Evolutionary conservation across 2,797 vertebrate species (phyloP), one percentile per base, ranked within the genome.

Genomic region (Podarcis lilfordi): DNA sequence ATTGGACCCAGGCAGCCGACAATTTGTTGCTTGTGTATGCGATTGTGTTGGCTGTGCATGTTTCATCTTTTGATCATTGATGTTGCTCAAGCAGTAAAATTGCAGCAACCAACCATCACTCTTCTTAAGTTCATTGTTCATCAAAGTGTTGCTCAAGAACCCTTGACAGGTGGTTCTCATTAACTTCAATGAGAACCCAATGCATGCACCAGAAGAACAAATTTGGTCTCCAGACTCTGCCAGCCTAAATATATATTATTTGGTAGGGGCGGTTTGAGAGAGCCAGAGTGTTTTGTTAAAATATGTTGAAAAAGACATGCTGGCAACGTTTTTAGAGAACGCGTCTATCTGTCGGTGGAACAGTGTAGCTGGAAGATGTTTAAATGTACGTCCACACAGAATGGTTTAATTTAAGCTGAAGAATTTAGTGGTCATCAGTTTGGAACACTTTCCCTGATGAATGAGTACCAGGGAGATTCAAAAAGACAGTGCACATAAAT

Each of bases 321-420:
- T 9, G 13, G 77, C 75, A 93, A 32, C 23, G 50, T 86, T 83
- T 94, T 90, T 84, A 83, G 8, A 80, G 92, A 92, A 66, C 82
- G 55, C 90, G 71, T 83, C 92, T 94, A 89, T 85, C 93, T 95
- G 93, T 90, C 92, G 88, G 91, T 92, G 88, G 80, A 86, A 87
- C 86, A n/a, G 78, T 79, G 86, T 43, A 35, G 45, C 71, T 77
- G 72, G 91, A 93, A 92, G 76, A 92, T 72, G 27, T 90, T 89
- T 92, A 93, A 90, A 92, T 95, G 91, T 93, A 94, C 88, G 88
- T 91, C 93, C 89, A 79, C 59, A 90, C 90, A 90, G 84, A 90
- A 92, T 86, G 93, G 93, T 95, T 94, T 92, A 74, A 95, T 94
- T 96, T 93, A 91, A 93, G 79, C 29, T 74, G 82, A 94, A 86